Percentiles rank a stretch among this genome's conserved stretches.
These are phyloP conservation scores for Nothoprocta pentlandii DNA, from an alignment of 2,113 vertebrate species.

Conservation along the genomic window DNA sequence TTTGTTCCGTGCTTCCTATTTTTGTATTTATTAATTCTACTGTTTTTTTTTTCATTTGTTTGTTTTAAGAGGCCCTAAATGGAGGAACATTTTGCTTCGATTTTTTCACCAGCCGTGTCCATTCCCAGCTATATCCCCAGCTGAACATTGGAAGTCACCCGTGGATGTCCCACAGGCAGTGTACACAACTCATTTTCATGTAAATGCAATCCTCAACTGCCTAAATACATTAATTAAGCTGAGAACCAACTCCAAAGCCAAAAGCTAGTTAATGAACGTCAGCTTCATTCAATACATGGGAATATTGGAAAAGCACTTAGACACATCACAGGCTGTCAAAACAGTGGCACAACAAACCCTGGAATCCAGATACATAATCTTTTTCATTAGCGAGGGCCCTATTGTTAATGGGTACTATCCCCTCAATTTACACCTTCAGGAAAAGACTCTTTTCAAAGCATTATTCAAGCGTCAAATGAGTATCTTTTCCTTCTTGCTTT, in stretches of 20 bases:
- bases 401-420: constrained; percentile 23
- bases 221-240: constrained; percentile 51
- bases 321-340: constrained; percentile 45
- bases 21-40: background rate
- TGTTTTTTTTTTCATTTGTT: background rate
- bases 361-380: constrained; percentile 22
- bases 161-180: background rate
- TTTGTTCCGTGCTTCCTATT: background rate
- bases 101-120: background rate
- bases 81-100: background rate
- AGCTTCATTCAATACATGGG: constrained; percentile 32
- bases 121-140: background rate
- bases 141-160: background rate
- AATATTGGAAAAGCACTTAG: constrained; percentile 65
- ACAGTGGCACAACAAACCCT: constrained; percentile 56
- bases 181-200: constrained; percentile 26
- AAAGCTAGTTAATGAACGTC: constrained; percentile 43
- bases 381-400: constrained; percentile 31
- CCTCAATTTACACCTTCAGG: constrained; percentile 13
- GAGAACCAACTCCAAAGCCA: constrained; percentile 39
- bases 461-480: constrained; percentile 5
- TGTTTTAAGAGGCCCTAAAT: background rate
- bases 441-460: constrained; percentile 45
- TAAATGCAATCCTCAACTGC: constrained; percentile 26
- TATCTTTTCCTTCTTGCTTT: background rate